Evolutionary conservation across 2,113 vertebrate genomes (phyloP), one percentile per base, ranked within the genome.

Genomic region (Neolamprologus hecqui): DNA sequence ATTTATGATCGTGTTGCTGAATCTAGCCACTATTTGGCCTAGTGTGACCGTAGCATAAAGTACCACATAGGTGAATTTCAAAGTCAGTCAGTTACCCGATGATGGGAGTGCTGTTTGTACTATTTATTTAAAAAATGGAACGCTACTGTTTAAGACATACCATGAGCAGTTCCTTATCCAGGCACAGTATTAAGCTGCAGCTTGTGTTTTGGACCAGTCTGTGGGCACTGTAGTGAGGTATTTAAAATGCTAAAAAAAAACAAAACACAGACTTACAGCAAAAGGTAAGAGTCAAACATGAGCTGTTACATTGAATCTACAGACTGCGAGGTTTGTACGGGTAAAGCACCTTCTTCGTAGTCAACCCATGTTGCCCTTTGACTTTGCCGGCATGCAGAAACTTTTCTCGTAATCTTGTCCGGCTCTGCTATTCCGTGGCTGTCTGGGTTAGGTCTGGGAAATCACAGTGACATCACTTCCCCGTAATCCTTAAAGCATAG

Each of bases 381-480:
- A 84, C n/a, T 80, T 42, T n/a, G 13, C 26, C 5, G 12, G 9
- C 33, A 82, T 47, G 55, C 40, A 53, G 65, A 82, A 55, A 42
- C 33, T 4, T 83, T 21, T 53, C 14, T 35, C 28, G 3, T 68
- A 84, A 91, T 79, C 83, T 86, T 40, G 55, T 80, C 82, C 86
- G 55, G 47, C 84, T 42, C 15, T 63, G 58, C 17, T 84, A 19
- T 89, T 70, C 83, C 49, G 45, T 77, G 26, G 45, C 26, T 77
- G 54, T 89, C 65, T 73, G 51, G 84, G 54, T 60, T 79, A 75
- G 79, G 79, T 87, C 84, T 82, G 31, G 60, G 84, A 91, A 92
- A 90, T 93, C 87, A 84, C 82, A 60, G 84, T 94, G 93, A 94
- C 93, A 89, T 93, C 90, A 93, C 88, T 91, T 92, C 88, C 81